These are phyloP conservation scores for Euphonia xanthogaster DNA, from an alignment of 2,797 vertebrate species.

Conservation along the genomic window DNA sequence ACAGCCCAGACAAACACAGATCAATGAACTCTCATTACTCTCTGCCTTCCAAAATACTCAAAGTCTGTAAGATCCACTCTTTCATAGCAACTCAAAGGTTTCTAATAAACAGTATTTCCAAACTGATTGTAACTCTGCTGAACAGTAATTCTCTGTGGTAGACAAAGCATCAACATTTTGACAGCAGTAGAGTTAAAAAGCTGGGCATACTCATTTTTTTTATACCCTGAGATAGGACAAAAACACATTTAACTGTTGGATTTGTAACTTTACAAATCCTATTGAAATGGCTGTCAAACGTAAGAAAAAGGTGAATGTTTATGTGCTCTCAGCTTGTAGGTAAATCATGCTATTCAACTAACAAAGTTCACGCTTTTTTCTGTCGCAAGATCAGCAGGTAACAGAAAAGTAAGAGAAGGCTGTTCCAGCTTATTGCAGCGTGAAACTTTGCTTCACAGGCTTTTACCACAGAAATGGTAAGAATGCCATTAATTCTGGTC, in stretches of 20 bases:
- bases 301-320: neutral
- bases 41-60: neutral
- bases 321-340: neutral
- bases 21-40: neutral
- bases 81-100: neutral
- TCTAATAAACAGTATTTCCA: neutral
- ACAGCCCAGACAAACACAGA: neutral
- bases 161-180: neutral
- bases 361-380: neutral
- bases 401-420: neutral
- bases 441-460: neutral
- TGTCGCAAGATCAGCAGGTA: neutral
- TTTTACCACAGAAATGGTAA: neutral
- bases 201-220: neutral
- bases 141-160: neutral
- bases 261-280: neutral
- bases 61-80: neutral
- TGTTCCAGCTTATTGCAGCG: neutral
- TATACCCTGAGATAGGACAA: neutral
- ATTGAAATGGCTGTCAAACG: neutral
- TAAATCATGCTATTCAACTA: neutral
- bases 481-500: neutral
- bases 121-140: neutral
- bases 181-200: neutral
- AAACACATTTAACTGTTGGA: neutral